Conservation (phyloP, 2,797 vertebrate species). For the Brotula barbata region DNA sequence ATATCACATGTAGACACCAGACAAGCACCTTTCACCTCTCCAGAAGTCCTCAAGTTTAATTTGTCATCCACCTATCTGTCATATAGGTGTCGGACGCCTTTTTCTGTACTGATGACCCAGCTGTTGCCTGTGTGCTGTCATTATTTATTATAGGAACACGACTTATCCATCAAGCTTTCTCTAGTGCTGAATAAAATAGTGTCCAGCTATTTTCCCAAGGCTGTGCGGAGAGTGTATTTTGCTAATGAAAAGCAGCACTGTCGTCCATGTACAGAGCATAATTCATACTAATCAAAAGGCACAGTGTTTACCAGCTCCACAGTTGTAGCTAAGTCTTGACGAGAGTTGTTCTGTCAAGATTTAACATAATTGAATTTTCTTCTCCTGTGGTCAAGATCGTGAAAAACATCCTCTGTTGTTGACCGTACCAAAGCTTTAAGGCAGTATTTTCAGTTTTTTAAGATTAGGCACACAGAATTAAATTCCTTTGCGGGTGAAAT, state of each 20-base stretch:
- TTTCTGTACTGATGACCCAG: not conserved
- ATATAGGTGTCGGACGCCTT: not conserved
- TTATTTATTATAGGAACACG: slow-evolving; percentile 20
- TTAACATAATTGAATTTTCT: slow-evolving; percentile 66
- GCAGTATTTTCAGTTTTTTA: slow-evolving; percentile 1
- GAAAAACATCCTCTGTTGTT: slow-evolving; percentile 24
- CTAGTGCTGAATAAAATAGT: not conserved
- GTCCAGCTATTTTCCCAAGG: slow-evolving; percentile 41
- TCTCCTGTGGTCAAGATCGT: slow-evolving; percentile 36
- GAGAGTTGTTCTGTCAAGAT: slow-evolving; percentile 65
- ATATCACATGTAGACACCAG: slow-evolving; percentile 2
- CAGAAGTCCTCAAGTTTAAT: not conserved
- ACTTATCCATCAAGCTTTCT: slow-evolving; percentile 6
- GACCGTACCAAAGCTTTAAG: not conserved
- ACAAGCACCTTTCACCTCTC: not conserved
- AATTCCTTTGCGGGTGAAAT: not conserved
- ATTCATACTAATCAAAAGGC: slow-evolving; percentile 74
- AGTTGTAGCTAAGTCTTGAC: slow-evolving; percentile 46
- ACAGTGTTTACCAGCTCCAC: slow-evolving; percentile 69
- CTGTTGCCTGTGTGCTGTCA: slow-evolving; percentile 1
- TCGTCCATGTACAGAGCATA: slow-evolving; percentile 67
- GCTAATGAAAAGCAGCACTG: slow-evolving; percentile 81
- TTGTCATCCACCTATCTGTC: not conserved
- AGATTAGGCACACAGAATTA: slow-evolving; percentile 5
- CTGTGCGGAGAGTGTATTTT: slow-evolving; percentile 53